Evolutionary conservation across 2,888 invertebrate species (phyloP).

Genomic region (Trichopoda pennipes): DNA sequence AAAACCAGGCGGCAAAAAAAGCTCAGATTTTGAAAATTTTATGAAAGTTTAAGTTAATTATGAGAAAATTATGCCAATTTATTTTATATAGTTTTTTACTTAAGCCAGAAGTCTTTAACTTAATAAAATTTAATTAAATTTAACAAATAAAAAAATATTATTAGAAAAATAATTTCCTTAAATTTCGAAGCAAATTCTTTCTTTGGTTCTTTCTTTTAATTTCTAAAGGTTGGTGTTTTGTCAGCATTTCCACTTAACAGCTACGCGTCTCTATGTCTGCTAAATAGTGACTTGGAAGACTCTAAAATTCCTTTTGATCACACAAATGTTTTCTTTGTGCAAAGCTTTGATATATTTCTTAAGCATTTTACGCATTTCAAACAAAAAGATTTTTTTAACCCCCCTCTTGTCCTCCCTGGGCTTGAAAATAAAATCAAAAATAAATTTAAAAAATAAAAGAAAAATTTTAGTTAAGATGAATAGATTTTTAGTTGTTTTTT

Average conservation of each 20-base stretch:
- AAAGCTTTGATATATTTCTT: conserved; percentile 16
- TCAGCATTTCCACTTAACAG: neutral
- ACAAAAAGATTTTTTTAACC: neutral
- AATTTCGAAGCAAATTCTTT: too few relatives aligned
- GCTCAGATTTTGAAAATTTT: too few relatives aligned
- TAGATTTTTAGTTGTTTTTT: conserved; percentile 23
- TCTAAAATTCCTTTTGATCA: conserved; percentile 5
- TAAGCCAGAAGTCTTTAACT: too few relatives aligned
- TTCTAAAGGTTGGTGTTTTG: neutral
- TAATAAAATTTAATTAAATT: too few relatives aligned
- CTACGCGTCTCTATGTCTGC: conserved; percentile 61
- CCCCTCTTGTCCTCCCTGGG: neutral
- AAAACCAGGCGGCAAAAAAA: too few relatives aligned
- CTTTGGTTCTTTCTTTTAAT: neutral
- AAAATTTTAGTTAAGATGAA: conserved; percentile 37
- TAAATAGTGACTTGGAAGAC: conserved; percentile 32
- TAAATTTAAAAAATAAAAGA: too few relatives aligned
- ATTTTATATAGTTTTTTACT: too few relatives aligned
- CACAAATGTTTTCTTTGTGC: neutral
- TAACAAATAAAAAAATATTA: too few relatives aligned
- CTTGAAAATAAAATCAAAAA: neutral
- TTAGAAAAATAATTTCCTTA: too few relatives aligned
- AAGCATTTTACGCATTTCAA: conserved; percentile 17
- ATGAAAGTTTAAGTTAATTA: too few relatives aligned
- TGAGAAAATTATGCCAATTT: too few relatives aligned